phyloP scores from a whole-genome alignment of 2,113 vertebrate species.

The Turdus rufiventris region DNA sequence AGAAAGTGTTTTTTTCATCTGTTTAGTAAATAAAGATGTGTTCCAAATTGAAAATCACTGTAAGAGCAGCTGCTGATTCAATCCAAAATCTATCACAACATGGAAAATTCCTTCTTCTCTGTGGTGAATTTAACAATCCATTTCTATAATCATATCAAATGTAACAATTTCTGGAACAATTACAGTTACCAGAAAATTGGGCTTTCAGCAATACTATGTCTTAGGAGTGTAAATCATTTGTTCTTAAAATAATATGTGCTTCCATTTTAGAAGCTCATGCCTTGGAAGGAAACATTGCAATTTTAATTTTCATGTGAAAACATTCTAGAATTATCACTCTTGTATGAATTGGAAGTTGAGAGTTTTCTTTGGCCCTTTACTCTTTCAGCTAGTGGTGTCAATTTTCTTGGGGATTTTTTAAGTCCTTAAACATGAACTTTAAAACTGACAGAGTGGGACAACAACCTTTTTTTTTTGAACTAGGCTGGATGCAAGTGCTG shows the following conservation, averaged over 20 bases:
- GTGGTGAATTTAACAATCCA: not conserved
- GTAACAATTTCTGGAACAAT: not conserved
- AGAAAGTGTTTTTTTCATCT: not conserved
- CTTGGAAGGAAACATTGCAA: not conserved
- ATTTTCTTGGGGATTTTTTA: not conserved
- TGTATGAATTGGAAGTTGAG: not conserved
- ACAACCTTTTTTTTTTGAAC: not conserved
- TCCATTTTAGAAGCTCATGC: not conserved
- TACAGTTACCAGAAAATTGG: not conserved
- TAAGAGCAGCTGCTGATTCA: not conserved
- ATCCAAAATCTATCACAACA: not conserved
- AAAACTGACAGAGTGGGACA: not conserved
- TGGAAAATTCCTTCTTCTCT: not conserved
- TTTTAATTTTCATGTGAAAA: not conserved
- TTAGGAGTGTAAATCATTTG: not conserved
- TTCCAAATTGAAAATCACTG: not conserved
- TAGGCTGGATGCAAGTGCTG: not conserved
- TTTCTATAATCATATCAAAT: not conserved
- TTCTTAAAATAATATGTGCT: not conserved
- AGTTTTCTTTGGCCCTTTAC: not conserved
- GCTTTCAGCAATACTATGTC: not conserved
- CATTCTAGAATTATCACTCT: not conserved
- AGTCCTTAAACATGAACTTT: not conserved
- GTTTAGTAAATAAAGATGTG: conserved; percentile 9
- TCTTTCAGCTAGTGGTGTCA: not conserved